Conservation (phyloP, 2,113 vertebrate species). For the Etia nguti region DNA sequence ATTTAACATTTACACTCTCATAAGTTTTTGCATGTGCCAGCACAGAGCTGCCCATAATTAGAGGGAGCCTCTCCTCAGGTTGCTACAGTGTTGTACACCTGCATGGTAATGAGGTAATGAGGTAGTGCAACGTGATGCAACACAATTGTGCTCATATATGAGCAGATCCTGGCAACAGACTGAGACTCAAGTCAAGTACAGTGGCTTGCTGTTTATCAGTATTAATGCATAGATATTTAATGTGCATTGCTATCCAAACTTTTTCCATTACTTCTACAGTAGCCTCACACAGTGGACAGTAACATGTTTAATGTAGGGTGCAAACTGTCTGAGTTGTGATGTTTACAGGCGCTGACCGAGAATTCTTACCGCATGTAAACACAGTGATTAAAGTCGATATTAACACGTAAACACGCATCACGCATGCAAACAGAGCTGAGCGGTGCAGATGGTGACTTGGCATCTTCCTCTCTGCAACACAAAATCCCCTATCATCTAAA, state of each 20-base stretch:
- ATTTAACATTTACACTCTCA: neutral
- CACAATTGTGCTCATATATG: neutral
- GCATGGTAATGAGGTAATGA: neutral
- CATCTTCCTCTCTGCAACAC: neutral
- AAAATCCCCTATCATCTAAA: conserved; percentile 39
- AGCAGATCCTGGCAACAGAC: neutral
- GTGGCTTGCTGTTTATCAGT: neutral
- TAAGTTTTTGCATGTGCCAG: neutral
- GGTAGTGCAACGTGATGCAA: neutral
- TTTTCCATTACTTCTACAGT: neutral
- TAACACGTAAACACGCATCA: conserved; percentile 1
- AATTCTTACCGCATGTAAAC: conserved; percentile 20
- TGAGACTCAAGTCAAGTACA: neutral
- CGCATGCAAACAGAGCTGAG: neutral
- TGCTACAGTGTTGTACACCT: neutral
- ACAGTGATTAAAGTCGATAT: conserved; percentile 12
- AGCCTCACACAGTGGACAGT: neutral
- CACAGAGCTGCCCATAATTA: neutral
- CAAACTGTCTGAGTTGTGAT: neutral
- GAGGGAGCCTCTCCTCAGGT: neutral
- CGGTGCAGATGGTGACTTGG: conserved; percentile 28
- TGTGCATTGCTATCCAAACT: neutral
- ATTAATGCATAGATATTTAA: neutral
- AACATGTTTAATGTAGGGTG: neutral
- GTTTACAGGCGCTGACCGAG: conserved; percentile 10